phyloP scores from a whole-genome alignment of 2,888 invertebrate genomes.

The Mellilla xanthometata region DNA sequence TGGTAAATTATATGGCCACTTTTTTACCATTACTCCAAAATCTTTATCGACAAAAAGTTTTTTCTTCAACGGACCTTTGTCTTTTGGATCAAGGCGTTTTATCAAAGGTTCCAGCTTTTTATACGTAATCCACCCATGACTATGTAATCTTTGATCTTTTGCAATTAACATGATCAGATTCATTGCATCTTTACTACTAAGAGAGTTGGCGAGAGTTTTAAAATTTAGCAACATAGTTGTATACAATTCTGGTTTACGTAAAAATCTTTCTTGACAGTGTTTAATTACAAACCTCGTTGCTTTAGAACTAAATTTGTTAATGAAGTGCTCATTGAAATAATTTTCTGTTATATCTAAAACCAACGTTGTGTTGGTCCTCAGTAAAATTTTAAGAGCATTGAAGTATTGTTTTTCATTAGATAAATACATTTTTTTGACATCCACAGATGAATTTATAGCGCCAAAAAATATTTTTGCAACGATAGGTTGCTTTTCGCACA shows the following conservation, averaged over 20 bases:
- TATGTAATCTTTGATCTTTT: slow-evolving; percentile 43
- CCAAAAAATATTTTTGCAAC: slow-evolving; percentile 50
- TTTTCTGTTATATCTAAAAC: slow-evolving; percentile 52
- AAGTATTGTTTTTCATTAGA: slow-evolving; percentile 36
- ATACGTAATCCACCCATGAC: slow-evolving; percentile 44
- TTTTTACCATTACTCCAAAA: slow-evolving; percentile 35
- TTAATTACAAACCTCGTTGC: slow-evolving; percentile 49
- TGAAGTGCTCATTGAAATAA: slow-evolving; percentile 33
- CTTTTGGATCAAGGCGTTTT: slow-evolving; percentile 40
- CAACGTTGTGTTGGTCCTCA: slow-evolving; percentile 44
- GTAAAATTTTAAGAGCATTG: slow-evolving; percentile 40
- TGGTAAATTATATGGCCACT: slow-evolving; percentile 46
- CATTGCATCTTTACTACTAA: slow-evolving; percentile 47
- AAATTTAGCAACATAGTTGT: slow-evolving; percentile 44
- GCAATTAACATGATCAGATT: slow-evolving; percentile 45
- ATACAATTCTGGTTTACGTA: slow-evolving; percentile 51
- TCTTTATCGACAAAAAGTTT: slow-evolving; percentile 48
- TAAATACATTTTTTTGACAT: slow-evolving; percentile 19
- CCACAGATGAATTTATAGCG: slow-evolving; percentile 23
- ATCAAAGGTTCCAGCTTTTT: slow-evolving; percentile 50
- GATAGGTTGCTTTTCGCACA: slow-evolving; percentile 48
- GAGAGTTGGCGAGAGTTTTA: slow-evolving; percentile 41
- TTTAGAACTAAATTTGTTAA: slow-evolving; percentile 33
- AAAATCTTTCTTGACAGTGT: slow-evolving; percentile 44
- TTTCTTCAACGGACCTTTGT: slow-evolving; percentile 46